Base-by-base conservation (phyloP, 2,113 vertebrate genomes). In the Talpa occidentalis region DNA sequence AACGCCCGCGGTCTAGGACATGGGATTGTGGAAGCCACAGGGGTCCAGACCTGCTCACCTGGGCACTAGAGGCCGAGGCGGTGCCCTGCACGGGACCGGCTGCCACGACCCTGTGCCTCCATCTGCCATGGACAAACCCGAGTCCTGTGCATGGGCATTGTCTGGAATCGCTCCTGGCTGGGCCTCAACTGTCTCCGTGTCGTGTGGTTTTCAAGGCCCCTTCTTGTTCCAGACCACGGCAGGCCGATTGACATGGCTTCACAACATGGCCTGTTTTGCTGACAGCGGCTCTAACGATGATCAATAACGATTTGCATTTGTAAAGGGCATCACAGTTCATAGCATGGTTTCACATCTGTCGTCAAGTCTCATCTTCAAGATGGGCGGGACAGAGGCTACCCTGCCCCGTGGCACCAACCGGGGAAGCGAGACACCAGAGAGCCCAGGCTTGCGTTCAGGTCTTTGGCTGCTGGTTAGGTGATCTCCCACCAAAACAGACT, bases 291-390 rank as follows among this genome's bases (percentile, higher is more conserved):
- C 17, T 70, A 77, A 79, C 0, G 21, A 52, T 77, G 72, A 88
- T 96, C 91, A 49, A 62, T 76, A 49, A 21, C 5, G 21, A 37
- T 90, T 88, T 96, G 62, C 91, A 77, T 67, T 28, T 49, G 77
- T 44, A 77, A 94, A 94, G 88, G 62, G 32, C 44, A 62, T 60
- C n/a, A 5, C 44, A 10, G 84, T 47, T 83, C 44, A 86, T 82
- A n/a, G 91, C 94, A 76, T 6, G 70, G 47, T 70, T 82, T 72
- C 19, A 62, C 19, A 30, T 74, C 76, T 44, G 26, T 52, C 0
- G 3, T 10, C 52, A 0, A 1, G 44, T 24, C 5, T 54, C 35
- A 24, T 84, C 32, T 56, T 44, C 64, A 35, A 42, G n/a, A 54
- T 52, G 66, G 40, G 9, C 2, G 16, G 54, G n/a, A 21, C 1